Conservation (phyloP, 1,140 invertebrate species). For the Ceratina australensis region DNA sequence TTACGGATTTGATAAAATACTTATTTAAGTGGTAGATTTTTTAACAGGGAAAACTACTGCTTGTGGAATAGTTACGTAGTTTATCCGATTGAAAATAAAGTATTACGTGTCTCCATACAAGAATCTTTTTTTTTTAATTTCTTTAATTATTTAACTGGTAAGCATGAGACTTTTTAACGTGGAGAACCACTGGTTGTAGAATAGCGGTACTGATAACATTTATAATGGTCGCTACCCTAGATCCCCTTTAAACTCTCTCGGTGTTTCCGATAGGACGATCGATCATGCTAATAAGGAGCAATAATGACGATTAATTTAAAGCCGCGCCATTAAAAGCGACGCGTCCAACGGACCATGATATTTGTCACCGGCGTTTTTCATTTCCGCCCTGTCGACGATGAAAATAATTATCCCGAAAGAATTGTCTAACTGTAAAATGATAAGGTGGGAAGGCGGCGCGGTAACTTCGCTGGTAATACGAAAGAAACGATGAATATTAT, state of each 20-base stretch:
- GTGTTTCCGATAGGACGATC: conserved; percentile 71
- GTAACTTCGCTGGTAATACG: no score
- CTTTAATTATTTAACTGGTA: no score
- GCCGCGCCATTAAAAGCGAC: conserved; percentile 62
- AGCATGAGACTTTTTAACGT: not conserved
- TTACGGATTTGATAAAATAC: no score
- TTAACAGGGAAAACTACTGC: no score
- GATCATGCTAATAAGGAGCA: conserved; percentile 73
- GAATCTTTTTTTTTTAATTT: no score
- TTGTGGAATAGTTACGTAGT: no score
- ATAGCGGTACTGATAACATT: conserved; percentile 69
- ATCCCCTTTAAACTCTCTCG: conserved; percentile 62
- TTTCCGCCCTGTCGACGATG: conserved; percentile 57
- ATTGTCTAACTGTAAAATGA: not conserved
- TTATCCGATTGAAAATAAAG: no score
- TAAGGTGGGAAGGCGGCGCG: not conserved
- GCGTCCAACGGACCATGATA: conserved; percentile 54
- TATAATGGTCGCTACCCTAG: conserved; percentile 68
- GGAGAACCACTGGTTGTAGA: conserved; percentile 73
- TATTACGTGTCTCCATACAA: no score
- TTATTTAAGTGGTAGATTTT: no score
- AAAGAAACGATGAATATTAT: no score
- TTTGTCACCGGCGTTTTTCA: conserved; percentile 67
- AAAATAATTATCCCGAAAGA: conserved; percentile 39
- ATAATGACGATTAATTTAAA: conserved; percentile 73